Percentiles rank a stretch among this genome's conserved stretches.
phyloP scores from a whole-genome alignment of 1,140 invertebrate genomes.

The Musca vetustissima region DNA sequence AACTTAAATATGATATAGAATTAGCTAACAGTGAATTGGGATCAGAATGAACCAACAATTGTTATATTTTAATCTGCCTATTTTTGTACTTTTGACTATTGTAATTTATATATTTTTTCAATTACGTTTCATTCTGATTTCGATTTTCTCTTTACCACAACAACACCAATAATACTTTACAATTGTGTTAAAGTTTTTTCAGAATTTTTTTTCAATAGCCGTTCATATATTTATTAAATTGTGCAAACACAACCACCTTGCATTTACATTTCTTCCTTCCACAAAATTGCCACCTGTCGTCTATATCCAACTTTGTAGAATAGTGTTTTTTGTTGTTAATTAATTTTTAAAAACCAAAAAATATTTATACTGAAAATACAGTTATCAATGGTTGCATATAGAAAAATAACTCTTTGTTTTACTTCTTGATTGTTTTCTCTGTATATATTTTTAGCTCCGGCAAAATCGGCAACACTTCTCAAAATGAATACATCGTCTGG shows the following conservation, averaged over 20 bases:
- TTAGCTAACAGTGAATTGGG: not conserved
- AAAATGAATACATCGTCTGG: no score
- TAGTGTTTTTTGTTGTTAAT: not conserved
- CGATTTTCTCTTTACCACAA: no score
- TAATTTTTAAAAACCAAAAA: not conserved
- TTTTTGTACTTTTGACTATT: no score
- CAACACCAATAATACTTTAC: not conserved
- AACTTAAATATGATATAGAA: conserved; percentile 14
- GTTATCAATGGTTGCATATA: no score
- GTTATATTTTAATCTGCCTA: no score
- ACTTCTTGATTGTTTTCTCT: not conserved
- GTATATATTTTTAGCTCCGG: not conserved
- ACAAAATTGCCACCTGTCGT: not conserved
- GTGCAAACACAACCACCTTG: no score
- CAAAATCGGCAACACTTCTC: not conserved
- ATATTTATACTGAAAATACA: not conserved
- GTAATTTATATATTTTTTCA: no score
- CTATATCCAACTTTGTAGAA: not conserved
- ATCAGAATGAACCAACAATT: not conserved
- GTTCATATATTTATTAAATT: no score
- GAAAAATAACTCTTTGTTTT: no score
- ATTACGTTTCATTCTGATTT: no score
- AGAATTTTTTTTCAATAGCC: no score
- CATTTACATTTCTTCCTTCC: no score
- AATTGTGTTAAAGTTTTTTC: not conserved